Base-by-base conservation (phyloP, 2,113 vertebrate species). In the Formicarius rufipectus region DNA sequence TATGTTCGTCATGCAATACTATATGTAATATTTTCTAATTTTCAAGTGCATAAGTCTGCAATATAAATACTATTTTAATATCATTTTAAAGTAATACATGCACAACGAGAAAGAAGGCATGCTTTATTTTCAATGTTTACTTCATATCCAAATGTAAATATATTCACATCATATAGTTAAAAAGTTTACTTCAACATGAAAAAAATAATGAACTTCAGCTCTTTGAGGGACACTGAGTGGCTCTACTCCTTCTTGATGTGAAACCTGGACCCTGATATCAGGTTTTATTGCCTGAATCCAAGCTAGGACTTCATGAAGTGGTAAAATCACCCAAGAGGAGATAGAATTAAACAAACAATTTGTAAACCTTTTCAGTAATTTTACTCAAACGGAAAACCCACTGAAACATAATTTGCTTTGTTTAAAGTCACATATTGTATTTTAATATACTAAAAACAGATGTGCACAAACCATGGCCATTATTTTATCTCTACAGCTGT, bases 401-500 rank as follows among this genome's bases (percentile, higher is more conserved):
- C 35, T 7, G 39, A 87, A 79, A 64, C 3, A 31, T 58, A 71
- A 9, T 85, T 53, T 25, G 27, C 47, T 93, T 85, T 67, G 37
- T 72, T 49, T 40, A 53, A 89, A 82, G 59, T 85, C 66, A 58
- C 44, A 24, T 59, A 16, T 44, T 86, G 40, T 27, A 60, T 30
- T 80, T 95, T 87, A 84, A 84, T 68, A 87, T 59, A 27, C 25
- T 84, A 67, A 91, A 77, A 85, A 6, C 27, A 49, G n/a, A 33
- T 60, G 6, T 52, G 31, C 58, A 62, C 31, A 62, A 75, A 91
- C 39, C 25, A 20, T 40, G 9, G 69, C 44, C 64, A 33, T 59
- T 94, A 11, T 91, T 95, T 95, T 77, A 84, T 88, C 27, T 88
- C 37, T 92, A 82, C 66, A 63, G 56, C n/a, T 87, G 45, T 80